These are phyloP conservation scores for Serranus cabrilla DNA, from an alignment of 2,797 vertebrate species.

Conservation along the genomic window DNA sequence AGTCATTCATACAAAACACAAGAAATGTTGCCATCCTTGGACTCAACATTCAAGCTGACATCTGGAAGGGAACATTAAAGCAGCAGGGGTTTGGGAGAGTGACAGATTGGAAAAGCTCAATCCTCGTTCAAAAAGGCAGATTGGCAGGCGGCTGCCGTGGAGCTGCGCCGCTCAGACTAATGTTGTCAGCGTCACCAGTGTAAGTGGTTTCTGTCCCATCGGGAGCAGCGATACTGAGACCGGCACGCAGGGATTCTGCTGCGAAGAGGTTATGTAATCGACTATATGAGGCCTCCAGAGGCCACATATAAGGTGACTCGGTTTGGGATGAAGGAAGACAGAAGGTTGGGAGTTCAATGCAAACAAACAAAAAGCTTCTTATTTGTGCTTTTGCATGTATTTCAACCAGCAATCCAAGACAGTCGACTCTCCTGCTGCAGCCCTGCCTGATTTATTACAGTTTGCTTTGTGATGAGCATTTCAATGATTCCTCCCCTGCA, in stretches of 20 bases:
- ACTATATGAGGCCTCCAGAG: constrained; percentile 29
- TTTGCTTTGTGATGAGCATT: constrained; percentile 43
- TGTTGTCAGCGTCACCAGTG: constrained; percentile 39
- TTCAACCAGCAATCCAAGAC: constrained; percentile 28
- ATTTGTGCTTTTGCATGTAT: neutral
- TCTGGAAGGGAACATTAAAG: constrained; percentile 10
- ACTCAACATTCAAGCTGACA: neutral
- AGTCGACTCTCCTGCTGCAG: neutral
- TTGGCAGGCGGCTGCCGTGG: constrained; percentile 17
- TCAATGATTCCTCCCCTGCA: constrained; percentile 53
- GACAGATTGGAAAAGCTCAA: constrained; percentile 54
- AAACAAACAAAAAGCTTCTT: neutral
- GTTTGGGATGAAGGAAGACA: neutral
- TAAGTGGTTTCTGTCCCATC: constrained; percentile 45
- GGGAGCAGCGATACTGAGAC: constrained; percentile 11
- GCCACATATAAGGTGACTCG: neutral
- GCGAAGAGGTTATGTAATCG: constrained; percentile 48
- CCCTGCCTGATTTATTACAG: constrained; percentile 38
- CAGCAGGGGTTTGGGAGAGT: constrained; percentile 14
- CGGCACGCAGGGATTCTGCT: constrained; percentile 35
- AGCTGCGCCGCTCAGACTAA: constrained; percentile 12
- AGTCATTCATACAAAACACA: constrained; percentile 22
- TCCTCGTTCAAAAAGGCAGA: constrained; percentile 51
- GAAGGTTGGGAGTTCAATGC: neutral
- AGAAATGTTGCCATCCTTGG: neutral